phyloP scores from a whole-genome alignment of 1,140 invertebrate species.

The Aphis craccivora region DNA sequence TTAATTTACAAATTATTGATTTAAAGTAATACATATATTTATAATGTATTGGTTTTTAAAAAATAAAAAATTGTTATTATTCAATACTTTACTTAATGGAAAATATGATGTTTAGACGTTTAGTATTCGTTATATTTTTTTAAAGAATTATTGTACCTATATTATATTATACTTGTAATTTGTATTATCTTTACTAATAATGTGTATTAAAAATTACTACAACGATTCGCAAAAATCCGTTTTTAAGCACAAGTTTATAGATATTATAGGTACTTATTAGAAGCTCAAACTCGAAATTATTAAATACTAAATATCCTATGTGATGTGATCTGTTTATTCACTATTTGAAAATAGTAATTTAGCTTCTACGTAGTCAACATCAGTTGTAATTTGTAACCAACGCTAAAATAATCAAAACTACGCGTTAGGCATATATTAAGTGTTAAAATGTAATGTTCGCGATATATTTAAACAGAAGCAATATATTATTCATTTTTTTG shows the following conservation, averaged over 20 bases:
- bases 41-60: too few relatives aligned
- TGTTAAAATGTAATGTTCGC: neutral
- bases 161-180: neutral
- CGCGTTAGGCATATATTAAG: neutral
- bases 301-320: neutral
- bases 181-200: neutral
- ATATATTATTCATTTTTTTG: neutral
- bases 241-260: neutral
- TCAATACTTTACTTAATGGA: too few relatives aligned
- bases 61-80: too few relatives aligned
- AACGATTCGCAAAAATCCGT: neutral
- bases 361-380: neutral
- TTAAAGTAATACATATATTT: neutral
- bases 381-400: neutral
- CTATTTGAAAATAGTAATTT: neutral
- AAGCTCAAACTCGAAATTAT: neutral
- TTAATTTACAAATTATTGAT: neutral
- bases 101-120: too few relatives aligned
- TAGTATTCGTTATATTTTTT: neutral
- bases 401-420: neutral
- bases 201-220: neutral
- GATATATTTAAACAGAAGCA: neutral
- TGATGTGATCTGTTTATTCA: neutral
- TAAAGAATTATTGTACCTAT: too few relatives aligned
- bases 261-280: neutral